These are phyloP conservation scores for Drosophila differens DNA, from an alignment of 2,888 invertebrate species.

Conservation along the genomic window DNA sequence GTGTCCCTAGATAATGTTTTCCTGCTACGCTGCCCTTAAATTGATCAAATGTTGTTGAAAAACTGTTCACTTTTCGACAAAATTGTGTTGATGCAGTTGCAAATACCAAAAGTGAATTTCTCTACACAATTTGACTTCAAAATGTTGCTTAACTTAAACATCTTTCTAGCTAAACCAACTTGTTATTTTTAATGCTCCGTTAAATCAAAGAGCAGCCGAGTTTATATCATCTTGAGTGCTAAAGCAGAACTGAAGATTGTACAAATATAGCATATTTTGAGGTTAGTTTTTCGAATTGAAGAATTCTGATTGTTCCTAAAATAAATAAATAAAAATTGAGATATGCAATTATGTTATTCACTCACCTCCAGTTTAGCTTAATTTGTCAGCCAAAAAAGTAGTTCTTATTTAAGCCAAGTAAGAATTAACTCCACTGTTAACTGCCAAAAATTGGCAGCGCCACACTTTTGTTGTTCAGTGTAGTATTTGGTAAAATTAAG, in stretches of 20 bases:
- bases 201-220: neutral
- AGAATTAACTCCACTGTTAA: neutral
- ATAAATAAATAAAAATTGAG: neutral
- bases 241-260: no score
- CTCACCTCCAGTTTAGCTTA: neutral
- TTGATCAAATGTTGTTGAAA: neutral
- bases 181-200: neutral
- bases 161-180: neutral
- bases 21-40: neutral
- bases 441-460: no score
- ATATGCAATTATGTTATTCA: no score
- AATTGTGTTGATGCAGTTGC: neutral
- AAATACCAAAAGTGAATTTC: neutral
- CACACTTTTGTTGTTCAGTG: neutral
- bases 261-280: no score
- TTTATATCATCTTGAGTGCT: no score
- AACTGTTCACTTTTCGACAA: neutral
- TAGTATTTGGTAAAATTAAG: neutral
- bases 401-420: neutral
- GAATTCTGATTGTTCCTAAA: neutral
- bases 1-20: neutral
- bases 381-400: neutral
- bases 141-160: neutral
- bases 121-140: neutral
- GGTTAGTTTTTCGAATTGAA: neutral